These are phyloP conservation scores for Anolis apletophallus DNA, from an alignment of 2,797 vertebrate species.

Conservation along the genomic window DNA sequence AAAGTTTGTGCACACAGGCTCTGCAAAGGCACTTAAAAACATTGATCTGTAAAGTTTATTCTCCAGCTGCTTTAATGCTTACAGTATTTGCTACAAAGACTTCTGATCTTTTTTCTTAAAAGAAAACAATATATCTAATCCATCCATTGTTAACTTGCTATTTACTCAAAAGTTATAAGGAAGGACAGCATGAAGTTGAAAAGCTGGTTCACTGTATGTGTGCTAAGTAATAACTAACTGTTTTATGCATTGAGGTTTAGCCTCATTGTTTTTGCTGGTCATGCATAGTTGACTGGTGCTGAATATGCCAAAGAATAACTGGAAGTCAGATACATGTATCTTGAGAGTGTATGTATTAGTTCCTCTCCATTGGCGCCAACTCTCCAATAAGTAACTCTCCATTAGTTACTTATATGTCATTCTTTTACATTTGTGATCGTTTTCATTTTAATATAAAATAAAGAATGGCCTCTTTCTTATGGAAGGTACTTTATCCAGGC, in stretches of 20 bases:
- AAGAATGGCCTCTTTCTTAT: neutral
- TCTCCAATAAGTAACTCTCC: no score
- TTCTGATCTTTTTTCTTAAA: neutral
- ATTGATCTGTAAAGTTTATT: neutral
- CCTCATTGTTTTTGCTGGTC: slow-evolving; percentile 2
- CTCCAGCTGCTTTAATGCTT: neutral
- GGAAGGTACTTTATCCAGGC: neutral
- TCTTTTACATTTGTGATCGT: neutral
- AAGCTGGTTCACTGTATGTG: neutral
- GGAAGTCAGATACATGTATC: neutral
- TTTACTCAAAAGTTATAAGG: neutral
- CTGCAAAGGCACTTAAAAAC: neutral
- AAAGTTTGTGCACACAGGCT: neutral
- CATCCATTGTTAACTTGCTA: neutral
- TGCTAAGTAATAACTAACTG: neutral
- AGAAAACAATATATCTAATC: neutral
- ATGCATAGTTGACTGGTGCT: neutral
- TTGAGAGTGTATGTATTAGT: neutral
- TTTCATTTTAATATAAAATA: neutral
- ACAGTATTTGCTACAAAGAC: neutral
- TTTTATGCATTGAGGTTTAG: neutral
- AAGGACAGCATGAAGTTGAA: neutral
- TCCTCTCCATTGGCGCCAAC: no score
- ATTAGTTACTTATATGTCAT: neutral
- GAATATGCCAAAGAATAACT: neutral